Evolutionary conservation across 1,140 invertebrate species (phyloP), one percentile per base, ranked within the genome.

Genomic region (Drosophila jambulina): DNA sequence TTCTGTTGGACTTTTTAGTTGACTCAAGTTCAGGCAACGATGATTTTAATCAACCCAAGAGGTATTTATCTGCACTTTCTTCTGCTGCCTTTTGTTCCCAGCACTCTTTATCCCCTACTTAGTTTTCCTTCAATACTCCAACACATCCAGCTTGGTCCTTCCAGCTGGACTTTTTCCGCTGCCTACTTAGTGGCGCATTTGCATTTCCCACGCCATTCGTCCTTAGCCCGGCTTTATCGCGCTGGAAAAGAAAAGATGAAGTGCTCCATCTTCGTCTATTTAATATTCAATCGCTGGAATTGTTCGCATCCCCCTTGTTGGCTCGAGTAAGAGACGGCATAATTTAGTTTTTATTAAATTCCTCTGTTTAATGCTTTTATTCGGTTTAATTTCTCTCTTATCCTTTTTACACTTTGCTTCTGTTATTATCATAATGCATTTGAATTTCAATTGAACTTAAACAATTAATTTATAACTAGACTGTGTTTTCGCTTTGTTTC

Each of bases 271-370:
- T 49, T 38, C 40, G 46, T 68, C 38, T 49, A 29, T 81, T 77
- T 82, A 69, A 62, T 53, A 82, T 75, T 70, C 69, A 75, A 78
- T 68, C 45, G 63, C 43, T 43, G 48, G 48, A 78, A 51, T 75
- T 75, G 61, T 78, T 75, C 36, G 42, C 56, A 46, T 53, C 51
- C 27, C 49, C 4, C 25, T 49, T 58, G 42, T 40, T 17, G 43
- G n/a, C 40, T 23, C 40, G 21, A 69, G 59, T 62, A 68, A 68
- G 40, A 75, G 42, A 32, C 59, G 70, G 56, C 59, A 90, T 76
- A 49, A 49, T 70, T 74, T 85, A 68, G 83, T 90, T 85, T 90
- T 85, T 90, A 90, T 90, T 90, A 90, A 90, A 90, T 90, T 90
- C 85, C 77, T 90, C 75, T 74, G 80, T 88, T 88, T 88, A 88